phyloP scores from a whole-genome alignment of 2,797 vertebrate genomes.

The Siniperca undulata region DNA sequence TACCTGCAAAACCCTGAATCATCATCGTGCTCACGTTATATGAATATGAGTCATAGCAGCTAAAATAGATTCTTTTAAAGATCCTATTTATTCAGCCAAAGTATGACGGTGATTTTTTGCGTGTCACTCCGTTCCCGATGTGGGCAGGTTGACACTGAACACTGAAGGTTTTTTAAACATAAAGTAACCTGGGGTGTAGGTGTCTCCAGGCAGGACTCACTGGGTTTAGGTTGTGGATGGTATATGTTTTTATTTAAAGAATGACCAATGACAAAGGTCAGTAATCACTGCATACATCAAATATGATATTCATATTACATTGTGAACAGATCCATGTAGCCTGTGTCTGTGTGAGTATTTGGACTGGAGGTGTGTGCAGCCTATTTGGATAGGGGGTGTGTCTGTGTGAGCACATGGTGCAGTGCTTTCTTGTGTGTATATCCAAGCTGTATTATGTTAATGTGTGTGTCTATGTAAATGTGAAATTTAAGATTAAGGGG shows the following conservation, averaged over 20 bases:
- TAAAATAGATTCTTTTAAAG: not conserved
- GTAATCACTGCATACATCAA: not conserved
- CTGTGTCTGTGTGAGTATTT: constrained; percentile 27
- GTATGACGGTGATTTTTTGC: not conserved
- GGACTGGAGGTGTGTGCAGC: constrained; percentile 39
- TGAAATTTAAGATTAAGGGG: not conserved
- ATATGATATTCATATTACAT: not conserved
- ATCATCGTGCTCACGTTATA: not conserved
- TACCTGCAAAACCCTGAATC: not conserved
- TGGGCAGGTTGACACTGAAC: not conserved
- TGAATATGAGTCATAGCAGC: not conserved
- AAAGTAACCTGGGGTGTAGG: not conserved
- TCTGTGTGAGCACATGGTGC: constrained; percentile 58
- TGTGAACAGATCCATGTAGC: constrained; percentile 9
- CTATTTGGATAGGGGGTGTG: constrained; percentile 64
- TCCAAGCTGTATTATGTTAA: constrained; percentile 2
- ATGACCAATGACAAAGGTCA: not conserved
- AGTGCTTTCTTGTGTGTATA: constrained; percentile 19
- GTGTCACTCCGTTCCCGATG: not conserved
- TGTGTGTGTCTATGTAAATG: not conserved
- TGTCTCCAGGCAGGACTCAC: not conserved
- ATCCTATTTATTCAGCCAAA: not conserved
- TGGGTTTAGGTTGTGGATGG: not conserved
- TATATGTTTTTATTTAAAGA: constrained; percentile 10
- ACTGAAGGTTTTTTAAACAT: not conserved